Base-by-base conservation (phyloP, 2,797 vertebrate genomes). In the Acridotheres tristis region DNA sequence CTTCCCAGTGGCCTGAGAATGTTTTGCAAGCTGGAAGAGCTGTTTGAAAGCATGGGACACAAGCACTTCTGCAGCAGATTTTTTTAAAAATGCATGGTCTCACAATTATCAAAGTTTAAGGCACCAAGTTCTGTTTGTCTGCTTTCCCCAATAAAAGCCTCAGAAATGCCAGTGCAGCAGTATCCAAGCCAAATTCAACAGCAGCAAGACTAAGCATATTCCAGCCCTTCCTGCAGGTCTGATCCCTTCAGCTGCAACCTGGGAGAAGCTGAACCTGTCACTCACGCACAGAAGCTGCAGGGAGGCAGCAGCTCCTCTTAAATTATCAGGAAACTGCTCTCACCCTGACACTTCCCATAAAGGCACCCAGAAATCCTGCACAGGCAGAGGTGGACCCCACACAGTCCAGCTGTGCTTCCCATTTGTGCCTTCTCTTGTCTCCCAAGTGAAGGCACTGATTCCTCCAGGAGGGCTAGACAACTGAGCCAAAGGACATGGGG, bases 121-220 rank as follows among this genome's bases (percentile, higher is more conserved):
- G 65, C 47, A 75, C 9, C 29, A 43, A 72, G 38, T 75, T 89
- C 88, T 55, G 38, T 66, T 76, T 75, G 58, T 26, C 48, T 71
- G 40, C 51, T 75, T 94, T 93, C 42, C 65, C 84, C 84, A 86
- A 2, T 47, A 91, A 90, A 92, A 79, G 50, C 51, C 72, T 88
- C 65, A 91, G 71, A 94, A 94, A 85, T 32, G 68, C 72, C 54
- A 85, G 15, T 69, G 62, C 29, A 82, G 89, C 78, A 76, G 58
- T 66, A 58, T 32, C 13, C 2, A n/a, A 91, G 92, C 74, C 95
- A 92, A 96, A 69, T 67, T 45, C 83, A 92, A 96, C 61, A 91
- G 88, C 47, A 94, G 77, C 42, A 50, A 91, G 50, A 43, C 63
- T 65, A 85, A 90, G 65, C 57, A 83, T 71, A 88, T 93, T 95